Conservation (phyloP, 2,797 vertebrate species). For the Chelidonichthys spinosus region DNA sequence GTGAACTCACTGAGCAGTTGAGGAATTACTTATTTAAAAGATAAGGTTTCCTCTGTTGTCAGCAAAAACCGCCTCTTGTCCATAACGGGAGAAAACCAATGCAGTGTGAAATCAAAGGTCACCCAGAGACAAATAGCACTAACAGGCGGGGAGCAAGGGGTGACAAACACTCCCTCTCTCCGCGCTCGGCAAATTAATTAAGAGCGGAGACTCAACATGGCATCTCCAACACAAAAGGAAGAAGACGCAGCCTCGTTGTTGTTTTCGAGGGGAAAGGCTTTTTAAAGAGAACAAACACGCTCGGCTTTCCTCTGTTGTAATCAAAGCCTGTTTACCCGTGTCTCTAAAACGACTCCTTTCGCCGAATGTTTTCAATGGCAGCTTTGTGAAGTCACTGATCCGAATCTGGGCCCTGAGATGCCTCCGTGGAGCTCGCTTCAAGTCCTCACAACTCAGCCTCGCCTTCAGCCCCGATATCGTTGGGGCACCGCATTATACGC, state of each 20-base stretch:
- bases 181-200: slow-evolving; percentile 83
- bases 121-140: slow-evolving; percentile 84
- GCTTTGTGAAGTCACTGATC: slow-evolving; percentile 78
- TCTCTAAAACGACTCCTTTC: slow-evolving; percentile 69
- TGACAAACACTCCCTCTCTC: slow-evolving; percentile 76
- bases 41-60: slow-evolving; percentile 88
- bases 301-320: slow-evolving; percentile 56
- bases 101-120: slow-evolving; percentile 88
- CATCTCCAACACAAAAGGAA: slow-evolving; percentile 72
- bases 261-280: slow-evolving; percentile 63
- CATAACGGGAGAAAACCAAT: slow-evolving; percentile 85
- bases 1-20: slow-evolving; percentile 84
- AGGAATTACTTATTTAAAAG: slow-evolving; percentile 91
- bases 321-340: slow-evolving; percentile 70
- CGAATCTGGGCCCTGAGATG: slow-evolving; percentile 68
- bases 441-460: slow-evolving; percentile 49
- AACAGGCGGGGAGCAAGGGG: slow-evolving; percentile 78
- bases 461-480: slow-evolving; percentile 64
- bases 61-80: slow-evolving; percentile 85
- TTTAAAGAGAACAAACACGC: slow-evolving; percentile 65
- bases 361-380: slow-evolving; percentile 77
- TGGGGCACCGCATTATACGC: slow-evolving; percentile 72
- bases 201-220: slow-evolving; percentile 77
- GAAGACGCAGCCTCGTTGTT: slow-evolving; percentile 65
- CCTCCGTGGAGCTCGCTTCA: slow-evolving; percentile 56